Evolutionary conservation across 1,140 invertebrate genomes (phyloP), one percentile per base, ranked within the genome.

Genomic region (Thalassaphorura encarpata): DNA sequence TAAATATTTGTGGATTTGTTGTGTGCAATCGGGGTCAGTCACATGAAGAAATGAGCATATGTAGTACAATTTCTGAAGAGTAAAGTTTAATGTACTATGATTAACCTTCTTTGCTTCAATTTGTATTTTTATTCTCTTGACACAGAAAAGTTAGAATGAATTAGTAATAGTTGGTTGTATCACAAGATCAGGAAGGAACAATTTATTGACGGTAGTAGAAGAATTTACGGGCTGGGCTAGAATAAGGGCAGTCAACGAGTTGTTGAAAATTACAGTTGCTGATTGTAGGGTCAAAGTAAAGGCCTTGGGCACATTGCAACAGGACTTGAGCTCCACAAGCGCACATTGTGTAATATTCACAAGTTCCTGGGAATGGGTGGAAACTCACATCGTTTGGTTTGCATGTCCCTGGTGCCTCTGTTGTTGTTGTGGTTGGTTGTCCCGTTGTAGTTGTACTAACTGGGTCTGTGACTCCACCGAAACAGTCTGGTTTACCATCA

Each of bases 211-310:
- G n/a, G n/a, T n/a, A n/a, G n/a, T n/a, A n/a, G n/a, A n/a, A n/a
- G n/a, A n/a, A n/a, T n/a, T n/a, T n/a, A n/a, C n/a, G n/a, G n/a
- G n/a, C n/a, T n/a, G n/a, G n/a, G n/a, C n/a, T n/a, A n/a, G n/a
- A n/a, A n/a, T n/a, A n/a, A n/a, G n/a, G n/a, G 33, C 51, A 53
- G 49, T 26, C 19, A 18, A 50, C 57, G 1, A 61, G 27, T 31
- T 52, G 52, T n/a, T 45, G 43, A 29, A 54, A 54, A 55, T 55
- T 52, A 21, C 48, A 54, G 21, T 28, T 51, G 26, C 52, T 56
- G 19, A 56, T 52, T 6, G 21, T 24, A 1, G 41, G 51, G 29
- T 56, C 59, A 39, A 56, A 52, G 19, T 55, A 56, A 2, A 52
- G 47, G n/a, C 52, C 58, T 15, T 31, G 47, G 28, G 48, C 58